Conservation (phyloP, 92 coral and sea anemone species). For the Porites cylindrica region DNA sequence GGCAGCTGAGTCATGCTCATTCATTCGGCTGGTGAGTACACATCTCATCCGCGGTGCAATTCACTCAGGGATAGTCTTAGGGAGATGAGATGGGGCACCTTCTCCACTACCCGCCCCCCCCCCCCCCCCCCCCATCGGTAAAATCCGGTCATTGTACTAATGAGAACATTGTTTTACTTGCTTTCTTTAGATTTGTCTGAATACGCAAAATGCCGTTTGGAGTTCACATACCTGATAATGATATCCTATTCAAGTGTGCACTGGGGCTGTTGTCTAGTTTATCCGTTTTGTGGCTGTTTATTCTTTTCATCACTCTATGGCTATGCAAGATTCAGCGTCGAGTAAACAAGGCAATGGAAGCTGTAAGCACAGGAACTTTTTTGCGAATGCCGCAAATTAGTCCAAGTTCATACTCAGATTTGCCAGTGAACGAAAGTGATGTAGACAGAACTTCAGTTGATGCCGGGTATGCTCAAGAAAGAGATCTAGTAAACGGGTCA, state of each 20-base stretch:
- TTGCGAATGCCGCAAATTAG: neutral
- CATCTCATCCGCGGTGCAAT: no score
- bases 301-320: conserved; percentile 3
- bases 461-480: neutral
- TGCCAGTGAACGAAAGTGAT: neutral
- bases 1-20: no score
- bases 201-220: neutral
- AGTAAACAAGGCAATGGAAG: neutral
- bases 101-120: no score
- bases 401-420: neutral
- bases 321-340: conserved; percentile 5
- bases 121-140: no score
- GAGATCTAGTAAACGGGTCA: neutral
- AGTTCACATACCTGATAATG: neutral
- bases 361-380: neutral
- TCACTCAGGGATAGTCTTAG: no score
- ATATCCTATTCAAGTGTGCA: neutral
- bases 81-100: no score
- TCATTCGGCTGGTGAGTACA: no score
- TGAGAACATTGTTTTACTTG: neutral
- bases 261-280: conserved; percentile 13
- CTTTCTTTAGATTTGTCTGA: neutral
- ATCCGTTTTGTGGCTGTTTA: neutral
- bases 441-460: conserved; percentile 14
- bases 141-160: neutral